A percentile compares a stretch with the other conserved stretches of the same genome.
These are phyloP conservation scores for Augochlorella aurata DNA, from an alignment of 2,888 invertebrate genomes.

Conservation along the genomic window DNA sequence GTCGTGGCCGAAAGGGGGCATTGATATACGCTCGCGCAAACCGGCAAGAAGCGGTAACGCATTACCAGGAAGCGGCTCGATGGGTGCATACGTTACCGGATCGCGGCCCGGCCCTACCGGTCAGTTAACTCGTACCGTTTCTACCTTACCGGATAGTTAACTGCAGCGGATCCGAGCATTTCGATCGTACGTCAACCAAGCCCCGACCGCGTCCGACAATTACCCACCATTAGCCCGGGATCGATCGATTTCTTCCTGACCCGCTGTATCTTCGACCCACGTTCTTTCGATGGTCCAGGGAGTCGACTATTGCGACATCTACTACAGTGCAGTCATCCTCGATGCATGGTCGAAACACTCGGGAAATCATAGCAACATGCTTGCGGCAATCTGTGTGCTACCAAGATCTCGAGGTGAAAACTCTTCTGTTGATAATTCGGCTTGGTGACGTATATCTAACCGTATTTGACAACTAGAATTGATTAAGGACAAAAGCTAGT, in stretches of 20 bases:
- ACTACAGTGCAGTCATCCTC: too few relatives aligned
- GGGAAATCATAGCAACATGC: too few relatives aligned
- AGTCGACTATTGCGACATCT: too few relatives aligned
- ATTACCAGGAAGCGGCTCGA: slow-evolving; percentile 73
- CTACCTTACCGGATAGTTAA: slow-evolving; percentile 66
- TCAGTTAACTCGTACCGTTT: slow-evolving; percentile 61
- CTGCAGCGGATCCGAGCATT: slow-evolving; percentile 66
- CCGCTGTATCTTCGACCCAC: neutral
- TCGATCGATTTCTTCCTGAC: slow-evolving; percentile 48
- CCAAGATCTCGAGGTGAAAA: too few relatives aligned
- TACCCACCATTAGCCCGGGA: slow-evolving; percentile 51
- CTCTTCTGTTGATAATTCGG: too few relatives aligned
- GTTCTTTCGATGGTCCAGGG: neutral
- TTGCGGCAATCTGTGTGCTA: too few relatives aligned
- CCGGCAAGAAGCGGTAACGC: slow-evolving; percentile 72
- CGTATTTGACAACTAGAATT: too few relatives aligned
- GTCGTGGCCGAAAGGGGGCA: slow-evolving; percentile 60
- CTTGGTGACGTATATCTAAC: too few relatives aligned
- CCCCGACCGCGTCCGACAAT: slow-evolving; percentile 42
- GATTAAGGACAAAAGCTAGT: neutral
- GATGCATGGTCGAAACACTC: too few relatives aligned
- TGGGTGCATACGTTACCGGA: slow-evolving; percentile 74
- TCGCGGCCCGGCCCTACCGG: slow-evolving; percentile 58
- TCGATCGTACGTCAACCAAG: slow-evolving; percentile 58
- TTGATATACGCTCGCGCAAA: slow-evolving; percentile 69